Percentiles rank a stretch among this genome's conserved stretches.
Evolutionary conservation across 35 echinoderm and acorn worm genomes (phyloP).

Genomic region (Ophioderma brevispina): DNA sequence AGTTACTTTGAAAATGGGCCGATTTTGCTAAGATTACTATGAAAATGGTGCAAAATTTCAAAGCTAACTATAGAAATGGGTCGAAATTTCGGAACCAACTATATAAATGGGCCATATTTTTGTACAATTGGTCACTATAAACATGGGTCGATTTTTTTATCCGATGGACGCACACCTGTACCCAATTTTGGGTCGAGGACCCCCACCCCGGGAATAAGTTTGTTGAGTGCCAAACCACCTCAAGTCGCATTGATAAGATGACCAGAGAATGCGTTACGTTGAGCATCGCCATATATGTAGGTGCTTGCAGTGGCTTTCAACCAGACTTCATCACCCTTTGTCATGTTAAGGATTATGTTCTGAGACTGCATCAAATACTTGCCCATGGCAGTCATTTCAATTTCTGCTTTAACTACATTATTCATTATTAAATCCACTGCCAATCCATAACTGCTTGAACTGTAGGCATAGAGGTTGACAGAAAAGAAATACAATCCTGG

Average conservation of each 20-base stretch:
- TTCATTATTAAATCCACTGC: neutral
- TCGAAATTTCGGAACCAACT: no score
- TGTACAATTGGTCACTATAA: no score
- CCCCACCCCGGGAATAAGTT: no score
- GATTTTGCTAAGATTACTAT: no score
- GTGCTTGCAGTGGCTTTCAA: neutral
- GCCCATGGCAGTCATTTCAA: neutral
- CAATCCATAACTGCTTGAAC: neutral
- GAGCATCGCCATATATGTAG: neutral
- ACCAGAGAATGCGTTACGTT: neutral
- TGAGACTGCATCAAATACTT: neutral
- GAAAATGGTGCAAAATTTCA: no score
- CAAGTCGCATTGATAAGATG: neutral
- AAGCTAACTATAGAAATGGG: no score
- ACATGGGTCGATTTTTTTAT: no score
- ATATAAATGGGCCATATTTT: no score
- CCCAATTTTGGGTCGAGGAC: no score
- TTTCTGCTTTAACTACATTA: neutral
- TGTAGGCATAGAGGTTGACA: neutral
- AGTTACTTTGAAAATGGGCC: no score
- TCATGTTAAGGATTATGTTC: neutral
- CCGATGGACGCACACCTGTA: no score
- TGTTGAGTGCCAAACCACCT: no score
- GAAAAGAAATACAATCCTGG: neutral
- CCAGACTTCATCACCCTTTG: neutral